phyloP scores from a whole-genome alignment of 30 jellyfish, hydroid and myxozoan species.

The Nemopilema nomurai region DNA sequence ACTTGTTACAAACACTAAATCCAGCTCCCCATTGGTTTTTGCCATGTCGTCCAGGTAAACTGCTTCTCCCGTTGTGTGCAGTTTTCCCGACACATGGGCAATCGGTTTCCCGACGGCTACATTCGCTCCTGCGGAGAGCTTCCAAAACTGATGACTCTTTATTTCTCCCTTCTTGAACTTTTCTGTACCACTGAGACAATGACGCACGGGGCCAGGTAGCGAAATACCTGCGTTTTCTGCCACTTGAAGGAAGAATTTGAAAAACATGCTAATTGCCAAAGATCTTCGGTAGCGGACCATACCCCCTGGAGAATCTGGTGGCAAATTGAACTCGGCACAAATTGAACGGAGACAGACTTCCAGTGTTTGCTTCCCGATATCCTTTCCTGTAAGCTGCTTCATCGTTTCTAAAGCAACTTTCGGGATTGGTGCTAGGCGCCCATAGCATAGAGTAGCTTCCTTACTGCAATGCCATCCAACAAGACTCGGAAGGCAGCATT shows the following conservation, averaged over 20 bases:
- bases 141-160: conserved; percentile 36
- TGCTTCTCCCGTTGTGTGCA: conserved; percentile 46
- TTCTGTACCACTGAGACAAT: conserved; percentile 5
- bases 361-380: neutral
- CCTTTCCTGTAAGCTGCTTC: neutral
- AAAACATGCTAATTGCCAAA: conserved; percentile 27
- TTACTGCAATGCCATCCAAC: neutral
- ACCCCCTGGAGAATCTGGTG: conserved; percentile 45
- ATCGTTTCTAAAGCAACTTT: conserved; percentile 23
- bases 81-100: conserved; percentile 19
- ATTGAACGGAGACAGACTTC: conserved; percentile 13
- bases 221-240: neutral
- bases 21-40: conserved; percentile 12
- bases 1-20: conserved; percentile 29
- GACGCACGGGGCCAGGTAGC: neutral
- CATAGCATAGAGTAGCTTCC: conserved; percentile 24
- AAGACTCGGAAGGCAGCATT: conserved; percentile 20
- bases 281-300: conserved; percentile 52
- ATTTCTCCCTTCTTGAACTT: neutral
- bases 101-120: conserved; percentile 29
- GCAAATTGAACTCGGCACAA: conserved; percentile 23
- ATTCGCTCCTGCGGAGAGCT: neutral
- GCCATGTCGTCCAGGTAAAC: conserved; percentile 47
- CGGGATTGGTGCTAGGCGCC: conserved; percentile 35
- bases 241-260: conserved; percentile 26